Conservation (phyloP, 2,888 invertebrate genomes). For the Tryphoninae sp. region DNA sequence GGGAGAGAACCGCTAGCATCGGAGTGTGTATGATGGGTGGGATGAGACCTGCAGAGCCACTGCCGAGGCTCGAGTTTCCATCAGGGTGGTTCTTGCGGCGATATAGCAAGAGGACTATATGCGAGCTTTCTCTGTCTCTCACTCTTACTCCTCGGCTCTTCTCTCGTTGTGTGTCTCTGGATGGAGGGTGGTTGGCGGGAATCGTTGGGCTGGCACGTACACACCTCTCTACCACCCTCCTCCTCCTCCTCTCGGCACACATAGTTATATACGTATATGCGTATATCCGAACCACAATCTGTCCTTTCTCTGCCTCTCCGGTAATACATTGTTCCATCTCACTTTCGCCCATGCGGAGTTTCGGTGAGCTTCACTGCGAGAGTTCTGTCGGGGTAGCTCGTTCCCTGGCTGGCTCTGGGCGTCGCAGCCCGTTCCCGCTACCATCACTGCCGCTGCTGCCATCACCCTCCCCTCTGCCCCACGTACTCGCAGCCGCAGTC, state of each 20-base stretch:
- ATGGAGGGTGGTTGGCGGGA: constrained; percentile 57
- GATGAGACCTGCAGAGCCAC: constrained; percentile 68
- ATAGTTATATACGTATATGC: background rate
- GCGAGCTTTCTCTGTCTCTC: constrained; percentile 65
- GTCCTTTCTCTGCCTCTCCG: constrained; percentile 58
- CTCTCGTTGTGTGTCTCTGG: constrained; percentile 60
- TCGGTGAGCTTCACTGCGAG: constrained; percentile 32
- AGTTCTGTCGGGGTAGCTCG: constrained; percentile 59
- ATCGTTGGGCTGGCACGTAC: constrained; percentile 61
- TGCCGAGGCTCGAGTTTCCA: constrained; percentile 79
- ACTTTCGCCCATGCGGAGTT: constrained; percentile 42
- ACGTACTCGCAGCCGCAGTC: constrained; percentile 62
- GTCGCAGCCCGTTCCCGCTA: constrained; percentile 54
- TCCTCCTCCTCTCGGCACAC: constrained; percentile 44
- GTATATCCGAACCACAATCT: constrained; percentile 39
- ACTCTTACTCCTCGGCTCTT: constrained; percentile 53
- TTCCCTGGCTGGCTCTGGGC: constrained; percentile 59
- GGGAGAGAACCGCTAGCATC: constrained; percentile 67
- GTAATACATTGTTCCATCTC: constrained; percentile 53
- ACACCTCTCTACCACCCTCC: constrained; percentile 61
- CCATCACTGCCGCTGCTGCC: constrained; percentile 49
- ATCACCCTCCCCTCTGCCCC: constrained; percentile 52
- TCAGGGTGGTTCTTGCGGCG: constrained; percentile 80
- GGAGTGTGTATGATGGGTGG: constrained; percentile 80
- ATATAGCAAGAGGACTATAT: constrained; percentile 50